Percentiles rank a stretch among this genome's conserved stretches.
These are phyloP conservation scores for Actinemys pallida DNA, from an alignment of 2,113 vertebrate genomes.

Conservation along the genomic window DNA sequence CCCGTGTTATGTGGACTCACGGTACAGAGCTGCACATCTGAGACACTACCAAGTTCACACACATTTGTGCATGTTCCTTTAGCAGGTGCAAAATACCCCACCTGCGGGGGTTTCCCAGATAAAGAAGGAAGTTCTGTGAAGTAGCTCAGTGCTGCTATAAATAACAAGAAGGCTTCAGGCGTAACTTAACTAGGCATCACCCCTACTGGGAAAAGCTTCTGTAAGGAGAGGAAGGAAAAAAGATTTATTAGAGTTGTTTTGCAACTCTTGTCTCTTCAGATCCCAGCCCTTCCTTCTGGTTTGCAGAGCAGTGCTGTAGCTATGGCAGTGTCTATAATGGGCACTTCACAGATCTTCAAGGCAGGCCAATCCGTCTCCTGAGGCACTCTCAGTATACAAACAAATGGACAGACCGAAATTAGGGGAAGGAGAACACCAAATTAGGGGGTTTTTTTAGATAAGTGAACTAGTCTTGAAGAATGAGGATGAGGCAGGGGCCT, in stretches of 20 bases:
- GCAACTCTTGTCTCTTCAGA: background rate
- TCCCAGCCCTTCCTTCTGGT: background rate
- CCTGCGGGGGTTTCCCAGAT: background rate
- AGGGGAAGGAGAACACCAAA: no score
- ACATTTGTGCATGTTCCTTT: background rate
- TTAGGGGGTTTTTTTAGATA: no score
- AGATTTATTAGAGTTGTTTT: conserved; percentile 21
- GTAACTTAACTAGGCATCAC: conserved; percentile 51
- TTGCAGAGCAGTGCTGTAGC: background rate
- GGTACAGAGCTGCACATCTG: background rate
- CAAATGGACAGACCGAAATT: accelerated
- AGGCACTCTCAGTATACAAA: background rate
- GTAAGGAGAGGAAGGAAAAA: conserved; percentile 35
- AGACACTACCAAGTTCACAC: background rate
- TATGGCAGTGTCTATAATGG: background rate
- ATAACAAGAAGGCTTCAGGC: background rate
- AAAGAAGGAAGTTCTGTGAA: background rate
- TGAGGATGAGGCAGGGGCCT: no score
- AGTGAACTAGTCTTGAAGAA: no score
- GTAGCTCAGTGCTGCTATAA: background rate
- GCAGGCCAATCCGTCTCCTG: background rate
- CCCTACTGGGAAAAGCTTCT: background rate
- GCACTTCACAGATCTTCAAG: background rate
- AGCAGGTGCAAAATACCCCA: background rate
- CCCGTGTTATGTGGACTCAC: conserved; percentile 1